Evolutionary conservation across 2,888 invertebrate species (phyloP), one percentile per base, ranked within the genome.

Genomic region (Melipona beecheii): DNA sequence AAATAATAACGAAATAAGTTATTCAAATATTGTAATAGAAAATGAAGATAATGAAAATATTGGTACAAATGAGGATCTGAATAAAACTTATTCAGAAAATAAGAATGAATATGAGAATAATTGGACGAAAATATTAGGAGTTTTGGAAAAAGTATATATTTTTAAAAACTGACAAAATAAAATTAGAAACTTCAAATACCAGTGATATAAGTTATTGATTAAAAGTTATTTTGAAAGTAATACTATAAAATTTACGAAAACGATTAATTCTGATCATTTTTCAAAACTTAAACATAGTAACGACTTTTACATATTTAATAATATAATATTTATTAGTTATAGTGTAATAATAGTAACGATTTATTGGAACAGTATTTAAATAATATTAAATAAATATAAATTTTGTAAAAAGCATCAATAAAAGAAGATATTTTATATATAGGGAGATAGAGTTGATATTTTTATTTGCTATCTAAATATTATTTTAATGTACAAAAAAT

Each of bases 391-490:
- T 21, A 21, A 75, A 68, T 31, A 27, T 13, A 19, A 4, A 60
- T 31, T 21, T 27, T 58, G 6, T 17, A 17, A 68, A 66, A 6
- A 81, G 54, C 2, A 31, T 9, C 6, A 58, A 64, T 6, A 56
- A 13, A 24, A 17, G 54, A 58, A 68, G 31, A 56, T 56, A 15
- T 52, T 24, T 2, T 21, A 43, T n/a, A n/a, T 3, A 68, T 75
- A 65, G 52, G 50, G 49, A 87, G 24, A 70, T 43, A 43, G 70
- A 65, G 78, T 71, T 74, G 4, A 73, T 78, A 81, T 13, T 58
- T 68, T 69, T 64, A 15, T 54, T 66, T 49, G 4, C 21, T 19
- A 19, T 24, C 27, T n/a, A 17, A 50, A 27, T 64, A 21, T 49
- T 36, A 4, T 43, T 70, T 19, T 24, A 31, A 58, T 43, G 9